Evolutionary conservation across 2,113 vertebrate genomes (phyloP).

Genomic region (Orientallactaga bullata): DNA sequence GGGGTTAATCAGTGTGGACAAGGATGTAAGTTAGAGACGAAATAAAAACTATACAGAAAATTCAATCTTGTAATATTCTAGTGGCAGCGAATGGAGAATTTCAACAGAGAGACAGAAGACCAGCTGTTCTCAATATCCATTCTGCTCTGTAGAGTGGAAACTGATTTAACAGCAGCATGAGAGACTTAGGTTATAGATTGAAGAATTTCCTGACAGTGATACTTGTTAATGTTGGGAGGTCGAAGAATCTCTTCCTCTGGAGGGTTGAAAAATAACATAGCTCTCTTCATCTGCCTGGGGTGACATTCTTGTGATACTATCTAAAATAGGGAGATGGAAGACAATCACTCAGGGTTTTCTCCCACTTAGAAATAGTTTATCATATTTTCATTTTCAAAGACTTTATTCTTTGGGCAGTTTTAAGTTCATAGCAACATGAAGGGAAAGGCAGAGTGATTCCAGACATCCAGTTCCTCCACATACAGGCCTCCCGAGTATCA

Average conservation of each 20-base stretch:
- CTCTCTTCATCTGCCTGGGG: conserved; percentile 59
- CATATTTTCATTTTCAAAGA: conserved; percentile 57
- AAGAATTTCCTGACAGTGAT: conserved; percentile 57
- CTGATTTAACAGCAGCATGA: conserved; percentile 65
- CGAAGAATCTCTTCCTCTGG: conserved; percentile 62
- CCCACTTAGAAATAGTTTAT: conserved; percentile 52
- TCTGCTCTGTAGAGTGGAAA: conserved; percentile 63
- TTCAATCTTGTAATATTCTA: conserved; percentile 61
- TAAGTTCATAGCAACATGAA: background rate
- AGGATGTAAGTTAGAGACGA: conserved; percentile 46
- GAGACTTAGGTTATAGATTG: conserved; percentile 66
- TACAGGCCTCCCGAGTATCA: background rate
- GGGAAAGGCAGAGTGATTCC: background rate
- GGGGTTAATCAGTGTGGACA: conserved; percentile 62
- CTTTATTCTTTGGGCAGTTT: conserved; percentile 26
- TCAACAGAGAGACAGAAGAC: conserved; percentile 55
- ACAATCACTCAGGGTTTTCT: conserved; percentile 59
- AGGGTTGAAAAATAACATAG: conserved; percentile 74
- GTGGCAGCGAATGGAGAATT: conserved; percentile 69
- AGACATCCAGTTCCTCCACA: background rate
- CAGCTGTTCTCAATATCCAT: conserved; percentile 61
- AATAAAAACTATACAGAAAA: conserved; percentile 64
- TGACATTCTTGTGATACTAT: conserved; percentile 61
- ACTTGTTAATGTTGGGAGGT: conserved; percentile 60
- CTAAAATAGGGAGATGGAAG: conserved; percentile 56